A percentile compares a stretch with the other conserved stretches of the same genome.
phyloP scores from a whole-genome alignment of 2,888 invertebrate species.

The Elysia crispata region DNA sequence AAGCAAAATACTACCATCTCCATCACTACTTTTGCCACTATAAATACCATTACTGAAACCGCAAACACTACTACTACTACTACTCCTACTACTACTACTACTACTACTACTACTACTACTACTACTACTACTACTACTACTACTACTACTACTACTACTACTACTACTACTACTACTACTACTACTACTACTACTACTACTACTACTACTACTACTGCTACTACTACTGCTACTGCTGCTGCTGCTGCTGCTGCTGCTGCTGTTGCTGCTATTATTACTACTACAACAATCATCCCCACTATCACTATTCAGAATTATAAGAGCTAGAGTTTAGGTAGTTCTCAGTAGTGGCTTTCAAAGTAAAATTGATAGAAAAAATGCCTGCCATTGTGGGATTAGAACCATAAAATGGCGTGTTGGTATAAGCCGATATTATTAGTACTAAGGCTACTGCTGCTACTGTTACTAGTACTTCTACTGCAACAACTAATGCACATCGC shows the following conservation, averaged over 20 bases:
- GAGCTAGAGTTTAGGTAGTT: no score
- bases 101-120: conserved; percentile 27
- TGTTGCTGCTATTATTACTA: not conserved
- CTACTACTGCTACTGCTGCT: conserved; percentile 22
- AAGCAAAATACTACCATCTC: not conserved
- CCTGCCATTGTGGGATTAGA: no score
- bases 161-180: conserved; percentile 27
- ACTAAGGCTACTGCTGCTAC: no score
- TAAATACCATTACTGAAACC: not conserved
- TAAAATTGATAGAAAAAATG: no score
- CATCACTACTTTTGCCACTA: not conserved
- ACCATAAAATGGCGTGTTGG: no score
- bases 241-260: not conserved
- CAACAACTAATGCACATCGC: no score
- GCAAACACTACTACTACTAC: no score
- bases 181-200: conserved; percentile 29
- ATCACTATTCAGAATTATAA: no score
- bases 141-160: conserved; percentile 29
- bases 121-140: conserved; percentile 31
- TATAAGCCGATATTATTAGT: no score
- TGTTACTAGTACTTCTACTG: no score
- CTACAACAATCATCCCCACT: conserved; percentile 2
- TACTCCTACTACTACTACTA: no score
- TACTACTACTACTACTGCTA: conserved; percentile 27
- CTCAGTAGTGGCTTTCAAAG: no score